A percentile compares a stretch with the other conserved stretches of the same genome.
phyloP scores from a whole-genome alignment of 2,888 invertebrate genomes.

The Halictus quadricinctus region DNA sequence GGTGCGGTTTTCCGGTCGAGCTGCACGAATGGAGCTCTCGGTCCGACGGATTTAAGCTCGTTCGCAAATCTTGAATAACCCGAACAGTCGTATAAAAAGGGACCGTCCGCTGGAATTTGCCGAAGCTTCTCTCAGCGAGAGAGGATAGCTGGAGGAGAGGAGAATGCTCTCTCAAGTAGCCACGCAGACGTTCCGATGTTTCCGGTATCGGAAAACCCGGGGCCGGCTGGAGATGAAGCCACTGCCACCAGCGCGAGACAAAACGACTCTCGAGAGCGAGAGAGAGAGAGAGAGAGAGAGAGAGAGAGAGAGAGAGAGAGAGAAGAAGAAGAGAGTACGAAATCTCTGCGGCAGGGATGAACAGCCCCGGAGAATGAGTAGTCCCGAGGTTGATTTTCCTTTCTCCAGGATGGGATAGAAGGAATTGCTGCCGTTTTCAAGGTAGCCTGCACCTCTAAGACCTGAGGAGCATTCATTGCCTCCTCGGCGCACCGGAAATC shows the following conservation, averaged over 20 bases:
- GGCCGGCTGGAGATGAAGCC: not conserved
- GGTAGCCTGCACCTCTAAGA: not conserved
- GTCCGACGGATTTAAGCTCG: not conserved
- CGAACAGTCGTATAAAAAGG: conserved; percentile 30
- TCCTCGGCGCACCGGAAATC: not conserved
- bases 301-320: not conserved
- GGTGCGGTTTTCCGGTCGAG: not conserved
- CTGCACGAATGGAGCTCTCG: not conserved
- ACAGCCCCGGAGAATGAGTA: not conserved
- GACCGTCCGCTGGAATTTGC: conserved; percentile 2
- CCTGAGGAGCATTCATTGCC: not conserved
- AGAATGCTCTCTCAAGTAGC: conserved; percentile 4
- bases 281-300: not conserved
- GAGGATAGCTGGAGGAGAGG: not conserved
- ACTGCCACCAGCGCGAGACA: conserved; percentile 9
- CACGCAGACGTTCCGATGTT: conserved; percentile 1
- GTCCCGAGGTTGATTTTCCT: not conserved
- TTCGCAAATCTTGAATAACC: conserved; percentile 4
- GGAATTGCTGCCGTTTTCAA: conserved; percentile 4
- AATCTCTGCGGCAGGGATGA: not conserved
- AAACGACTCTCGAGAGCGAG: not conserved
- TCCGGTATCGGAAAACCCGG: conserved; percentile 16
- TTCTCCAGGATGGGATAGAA: not conserved
- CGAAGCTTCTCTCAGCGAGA: not conserved
- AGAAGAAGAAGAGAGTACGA: not conserved